Percentiles rank a stretch among this genome's conserved stretches.
phyloP scores from a whole-genome alignment of 2,113 vertebrate genomes.

The Nibea albiflora region DNA sequence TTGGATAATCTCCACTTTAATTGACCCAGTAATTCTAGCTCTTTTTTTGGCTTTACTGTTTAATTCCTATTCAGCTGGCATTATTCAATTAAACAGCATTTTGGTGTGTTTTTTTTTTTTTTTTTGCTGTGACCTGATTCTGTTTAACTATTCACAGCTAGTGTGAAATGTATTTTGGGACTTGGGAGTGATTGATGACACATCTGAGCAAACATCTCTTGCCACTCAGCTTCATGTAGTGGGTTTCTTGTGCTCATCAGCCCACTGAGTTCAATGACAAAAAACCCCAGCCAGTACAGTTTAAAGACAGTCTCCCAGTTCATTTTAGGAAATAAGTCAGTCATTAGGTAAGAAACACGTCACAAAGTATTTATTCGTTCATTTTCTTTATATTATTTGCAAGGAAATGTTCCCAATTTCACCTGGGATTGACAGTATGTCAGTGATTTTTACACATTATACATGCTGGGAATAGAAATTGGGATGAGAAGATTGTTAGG shows the following conservation, averaged over 20 bases:
- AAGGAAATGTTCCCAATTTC: background rate
- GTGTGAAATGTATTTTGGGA: slow-evolving; percentile 47
- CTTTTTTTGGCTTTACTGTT: slow-evolving; percentile 19
- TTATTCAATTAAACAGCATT: slow-evolving; percentile 43
- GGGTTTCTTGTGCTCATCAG: slow-evolving; percentile 37
- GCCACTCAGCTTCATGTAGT: slow-evolving; percentile 38
- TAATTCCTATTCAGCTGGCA: slow-evolving; percentile 20
- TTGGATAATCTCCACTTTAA: slow-evolving; percentile 22
- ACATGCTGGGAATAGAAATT: too few species aligned
- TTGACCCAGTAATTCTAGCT: background rate
- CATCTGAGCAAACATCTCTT: slow-evolving; percentile 58
- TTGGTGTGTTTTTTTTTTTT: slow-evolving; percentile 19
- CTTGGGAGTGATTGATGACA: slow-evolving; percentile 58
- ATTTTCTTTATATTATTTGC: background rate
- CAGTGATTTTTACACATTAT: too few species aligned
- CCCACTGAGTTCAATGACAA: slow-evolving; percentile 33
- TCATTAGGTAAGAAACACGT: background rate
- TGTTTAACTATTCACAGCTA: slow-evolving; percentile 28
- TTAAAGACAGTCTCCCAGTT: background rate
- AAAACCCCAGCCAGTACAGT: slow-evolving; percentile 12
- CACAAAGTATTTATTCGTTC: background rate
- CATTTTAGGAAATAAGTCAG: slow-evolving; percentile 3
- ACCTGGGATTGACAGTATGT: background rate
- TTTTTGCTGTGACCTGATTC: slow-evolving; percentile 58
- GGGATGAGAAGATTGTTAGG: background rate